Conservation (phyloP, 2,797 vertebrate genomes). For the Parauchenoglanis ngamensis region DNA sequence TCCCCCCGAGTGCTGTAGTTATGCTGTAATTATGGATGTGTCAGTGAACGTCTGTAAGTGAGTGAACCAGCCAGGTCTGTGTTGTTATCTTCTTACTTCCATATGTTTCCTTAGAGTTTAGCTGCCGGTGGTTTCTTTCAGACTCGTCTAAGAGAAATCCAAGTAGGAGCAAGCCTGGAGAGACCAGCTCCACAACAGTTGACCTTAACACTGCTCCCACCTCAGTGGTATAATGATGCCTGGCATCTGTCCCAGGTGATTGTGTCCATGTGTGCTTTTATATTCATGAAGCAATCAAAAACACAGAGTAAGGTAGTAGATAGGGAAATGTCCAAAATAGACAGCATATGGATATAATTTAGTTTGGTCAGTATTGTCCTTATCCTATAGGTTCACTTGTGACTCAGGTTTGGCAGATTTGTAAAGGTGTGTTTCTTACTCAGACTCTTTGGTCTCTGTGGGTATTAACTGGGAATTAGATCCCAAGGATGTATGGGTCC, state of each 20-base stretch:
- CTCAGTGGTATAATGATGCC: conserved; percentile 12
- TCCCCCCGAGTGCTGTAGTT: neutral
- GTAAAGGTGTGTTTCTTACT: neutral
- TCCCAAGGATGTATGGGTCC: neutral
- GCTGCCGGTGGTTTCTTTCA: conserved; percentile 1
- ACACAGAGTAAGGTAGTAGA: neutral
- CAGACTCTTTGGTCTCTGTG: neutral
- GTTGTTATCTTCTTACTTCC: neutral
- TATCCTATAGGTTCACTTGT: neutral
- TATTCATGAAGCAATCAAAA: neutral
- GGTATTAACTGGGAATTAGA: neutral
- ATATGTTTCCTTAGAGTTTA: neutral
- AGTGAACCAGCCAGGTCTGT: neutral
- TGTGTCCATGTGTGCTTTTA: conserved; percentile 35
- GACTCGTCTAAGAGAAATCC: neutral
- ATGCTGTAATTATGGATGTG: conserved; percentile 2
- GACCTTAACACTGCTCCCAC: conserved; percentile 25
- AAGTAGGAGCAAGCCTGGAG: neutral
- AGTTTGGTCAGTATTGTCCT: neutral
- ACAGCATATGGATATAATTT: neutral
- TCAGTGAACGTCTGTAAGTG: neutral
- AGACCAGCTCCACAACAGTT: neutral
- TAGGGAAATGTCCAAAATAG: neutral
- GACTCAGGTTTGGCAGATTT: neutral
- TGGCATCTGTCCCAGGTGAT: conserved; percentile 35